Conservation (phyloP, 30 jellyfish, hydroid and myxozoan genomes). For the Hydractinia echinata region DNA sequence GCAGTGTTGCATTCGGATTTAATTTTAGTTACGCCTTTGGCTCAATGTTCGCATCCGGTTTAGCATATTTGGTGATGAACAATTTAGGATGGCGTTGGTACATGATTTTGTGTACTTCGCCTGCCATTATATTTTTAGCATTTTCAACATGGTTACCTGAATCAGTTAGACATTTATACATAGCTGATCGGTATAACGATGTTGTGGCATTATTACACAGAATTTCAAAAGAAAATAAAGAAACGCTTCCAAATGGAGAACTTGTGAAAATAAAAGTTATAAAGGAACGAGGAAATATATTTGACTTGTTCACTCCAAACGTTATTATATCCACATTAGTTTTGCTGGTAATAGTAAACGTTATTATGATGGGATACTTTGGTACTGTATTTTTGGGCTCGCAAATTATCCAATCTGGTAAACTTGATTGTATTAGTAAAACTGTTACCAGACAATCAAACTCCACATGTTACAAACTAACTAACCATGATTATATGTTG, state of each 20-base stretch:
- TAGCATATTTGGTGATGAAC: not conserved
- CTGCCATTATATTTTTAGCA: not conserved
- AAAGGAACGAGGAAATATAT: not conserved
- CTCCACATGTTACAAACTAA: too few relatives aligned
- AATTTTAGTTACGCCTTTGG: not conserved
- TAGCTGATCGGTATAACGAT: not conserved
- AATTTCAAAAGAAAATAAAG: not conserved
- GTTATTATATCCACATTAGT: too few relatives aligned
- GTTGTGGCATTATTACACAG: not conserved
- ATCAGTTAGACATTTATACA: not conserved
- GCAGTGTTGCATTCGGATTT: not conserved
- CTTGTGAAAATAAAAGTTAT: not conserved
- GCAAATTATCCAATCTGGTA: too few relatives aligned
- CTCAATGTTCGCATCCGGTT: not conserved
- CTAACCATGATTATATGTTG: too few relatives aligned
- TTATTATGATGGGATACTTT: too few relatives aligned
- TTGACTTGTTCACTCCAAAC: too few relatives aligned
- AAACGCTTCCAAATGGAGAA: not conserved
- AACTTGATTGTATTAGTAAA: too few relatives aligned
- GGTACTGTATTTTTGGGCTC: too few relatives aligned
- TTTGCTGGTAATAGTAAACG: too few relatives aligned
- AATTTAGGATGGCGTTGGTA: not conserved
- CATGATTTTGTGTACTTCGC: not conserved
- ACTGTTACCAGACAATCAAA: too few relatives aligned
- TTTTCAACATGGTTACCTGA: conserved; percentile 6